These are phyloP conservation scores for Ariolimax columbianus DNA, from an alignment of 2,888 invertebrate species.

Conservation along the genomic window DNA sequence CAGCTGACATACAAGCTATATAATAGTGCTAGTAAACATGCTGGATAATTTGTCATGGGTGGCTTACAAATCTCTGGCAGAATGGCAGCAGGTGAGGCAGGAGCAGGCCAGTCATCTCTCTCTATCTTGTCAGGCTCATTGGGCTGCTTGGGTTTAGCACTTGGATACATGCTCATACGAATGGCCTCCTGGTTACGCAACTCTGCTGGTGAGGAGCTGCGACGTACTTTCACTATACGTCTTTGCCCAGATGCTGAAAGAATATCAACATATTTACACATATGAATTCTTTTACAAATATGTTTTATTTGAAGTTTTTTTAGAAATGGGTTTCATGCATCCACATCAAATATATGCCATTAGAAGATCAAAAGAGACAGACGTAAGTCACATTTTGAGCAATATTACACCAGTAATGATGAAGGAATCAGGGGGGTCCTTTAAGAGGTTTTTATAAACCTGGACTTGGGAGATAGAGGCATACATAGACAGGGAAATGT, in stretches of 20 bases:
- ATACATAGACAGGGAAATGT: no score
- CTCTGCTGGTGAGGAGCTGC: constrained; percentile 67
- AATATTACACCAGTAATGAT: no score
- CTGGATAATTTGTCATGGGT: background rate
- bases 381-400: no score
- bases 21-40: no score
- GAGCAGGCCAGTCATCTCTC: constrained; percentile 75
- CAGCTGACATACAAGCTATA: no score
- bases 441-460: no score
- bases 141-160: constrained; percentile 70
- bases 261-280: background rate
- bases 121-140: constrained; percentile 74
- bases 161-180: constrained; percentile 73
- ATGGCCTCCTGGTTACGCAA: constrained; percentile 73
- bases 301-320: no score
- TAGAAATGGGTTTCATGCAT: no score
- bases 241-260: constrained; percentile 63
- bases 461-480: no score
- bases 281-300: background rate
- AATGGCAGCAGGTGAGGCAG: constrained; percentile 73
- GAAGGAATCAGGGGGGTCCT: no score
- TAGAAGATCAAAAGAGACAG: no score
- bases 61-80: constrained; percentile 72
- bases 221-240: constrained; percentile 58
- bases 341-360: no score